phyloP scores from a whole-genome alignment of 2,797 vertebrate genomes.

The Pachyuromys duprasi region DNA sequence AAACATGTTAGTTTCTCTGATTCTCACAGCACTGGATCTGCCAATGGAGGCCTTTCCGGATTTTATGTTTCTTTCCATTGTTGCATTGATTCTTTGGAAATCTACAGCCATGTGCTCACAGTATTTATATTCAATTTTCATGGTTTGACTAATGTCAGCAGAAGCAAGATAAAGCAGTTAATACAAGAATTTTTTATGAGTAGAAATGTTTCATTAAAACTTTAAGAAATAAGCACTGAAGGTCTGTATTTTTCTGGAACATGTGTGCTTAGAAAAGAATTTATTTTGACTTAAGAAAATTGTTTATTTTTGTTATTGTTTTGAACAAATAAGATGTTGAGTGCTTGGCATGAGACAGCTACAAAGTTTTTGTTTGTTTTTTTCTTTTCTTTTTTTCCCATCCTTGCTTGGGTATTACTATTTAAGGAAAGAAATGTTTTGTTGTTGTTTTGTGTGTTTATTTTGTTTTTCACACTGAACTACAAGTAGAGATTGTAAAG shows the following conservation, averaged over 20 bases:
- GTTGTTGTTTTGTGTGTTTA: background rate
- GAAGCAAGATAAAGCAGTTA: background rate
- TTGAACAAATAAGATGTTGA: background rate
- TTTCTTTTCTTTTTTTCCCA: background rate
- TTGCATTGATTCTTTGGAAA: background rate
- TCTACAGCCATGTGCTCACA: background rate
- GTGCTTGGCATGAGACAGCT: background rate
- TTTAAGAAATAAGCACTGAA: background rate
- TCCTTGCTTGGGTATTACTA: background rate
- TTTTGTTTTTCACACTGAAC: background rate
- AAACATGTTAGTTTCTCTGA: background rate
- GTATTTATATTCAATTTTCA: background rate
- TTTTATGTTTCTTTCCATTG: conserved; percentile 16
- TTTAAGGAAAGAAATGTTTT: background rate
- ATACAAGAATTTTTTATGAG: background rate
- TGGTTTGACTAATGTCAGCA: background rate
- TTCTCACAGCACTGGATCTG: background rate
- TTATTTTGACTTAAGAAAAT: background rate
- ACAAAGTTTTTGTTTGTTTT: background rate
- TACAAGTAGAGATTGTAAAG: background rate
- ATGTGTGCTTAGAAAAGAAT: background rate
- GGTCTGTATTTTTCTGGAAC: background rate
- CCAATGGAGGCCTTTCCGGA: background rate
- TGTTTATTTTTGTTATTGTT: background rate
- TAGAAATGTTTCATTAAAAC: background rate